Evolutionary conservation across 2,888 invertebrate species (phyloP).

Genomic region (Pammene fasciana): DNA sequence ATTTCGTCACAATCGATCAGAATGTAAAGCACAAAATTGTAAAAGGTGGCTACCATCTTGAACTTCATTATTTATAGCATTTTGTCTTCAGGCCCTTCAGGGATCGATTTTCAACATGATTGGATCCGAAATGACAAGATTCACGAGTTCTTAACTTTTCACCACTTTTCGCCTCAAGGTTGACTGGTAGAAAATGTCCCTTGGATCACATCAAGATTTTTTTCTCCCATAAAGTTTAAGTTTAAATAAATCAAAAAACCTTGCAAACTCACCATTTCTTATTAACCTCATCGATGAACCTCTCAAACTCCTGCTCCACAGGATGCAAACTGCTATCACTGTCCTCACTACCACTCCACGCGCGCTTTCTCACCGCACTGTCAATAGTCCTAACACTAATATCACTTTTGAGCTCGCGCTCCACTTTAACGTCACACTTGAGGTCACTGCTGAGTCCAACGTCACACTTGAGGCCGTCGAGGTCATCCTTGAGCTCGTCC

Average conservation of each 20-base stretch:
- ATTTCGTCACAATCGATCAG: too few species aligned
- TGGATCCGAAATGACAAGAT: too few species aligned
- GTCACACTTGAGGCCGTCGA: slow-evolving; percentile 44
- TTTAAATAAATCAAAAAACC: neutral
- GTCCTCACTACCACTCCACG: slow-evolving; percentile 71
- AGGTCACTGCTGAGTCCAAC: slow-evolving; percentile 47
- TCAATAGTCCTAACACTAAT: slow-evolving; percentile 68
- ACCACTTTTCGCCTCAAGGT: too few species aligned
- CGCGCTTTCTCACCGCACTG: slow-evolving; percentile 59
- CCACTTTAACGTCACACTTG: slow-evolving; percentile 41
- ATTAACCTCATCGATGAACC: slow-evolving; percentile 74
- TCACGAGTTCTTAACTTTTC: too few species aligned
- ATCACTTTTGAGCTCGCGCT: slow-evolving; percentile 59
- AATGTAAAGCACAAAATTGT: too few species aligned
- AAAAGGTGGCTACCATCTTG: too few species aligned
- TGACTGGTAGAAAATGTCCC: too few species aligned
- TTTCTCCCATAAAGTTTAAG: too few species aligned
- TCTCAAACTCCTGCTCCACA: slow-evolving; percentile 73
- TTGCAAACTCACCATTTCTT: slow-evolving; percentile 71
- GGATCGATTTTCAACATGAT: too few species aligned
- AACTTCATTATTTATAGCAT: too few species aligned
- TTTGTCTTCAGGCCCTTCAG: too few species aligned
- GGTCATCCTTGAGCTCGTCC: slow-evolving; percentile 5
- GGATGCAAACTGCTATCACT: slow-evolving; percentile 73
- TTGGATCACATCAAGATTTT: too few species aligned